These are phyloP conservation scores for Setophaga coronata DNA, from an alignment of 2,113 vertebrate species.

Conservation along the genomic window DNA sequence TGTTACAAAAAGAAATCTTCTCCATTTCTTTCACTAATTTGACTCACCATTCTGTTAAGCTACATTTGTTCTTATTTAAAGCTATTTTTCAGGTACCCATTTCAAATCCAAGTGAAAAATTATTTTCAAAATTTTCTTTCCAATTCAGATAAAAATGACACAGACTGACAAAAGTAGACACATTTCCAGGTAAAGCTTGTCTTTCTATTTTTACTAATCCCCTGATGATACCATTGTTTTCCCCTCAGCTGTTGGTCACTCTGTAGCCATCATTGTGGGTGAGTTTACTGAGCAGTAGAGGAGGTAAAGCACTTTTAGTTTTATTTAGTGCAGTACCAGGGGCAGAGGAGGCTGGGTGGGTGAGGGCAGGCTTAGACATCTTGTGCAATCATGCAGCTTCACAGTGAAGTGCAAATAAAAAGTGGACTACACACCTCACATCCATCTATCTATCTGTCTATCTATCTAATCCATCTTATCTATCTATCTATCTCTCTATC, in stretches of 20 bases:
- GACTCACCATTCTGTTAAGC: neutral
- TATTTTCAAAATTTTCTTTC: neutral
- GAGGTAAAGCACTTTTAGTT: neutral
- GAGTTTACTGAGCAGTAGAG: neutral
- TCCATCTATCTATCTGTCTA: too few relatives aligned
- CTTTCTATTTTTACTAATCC: neutral
- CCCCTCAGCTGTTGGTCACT: neutral
- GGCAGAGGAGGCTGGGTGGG: neutral
- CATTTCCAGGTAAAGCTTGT: neutral
- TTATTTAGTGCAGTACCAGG: neutral
- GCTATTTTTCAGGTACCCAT: neutral
- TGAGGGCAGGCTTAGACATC: neutral
- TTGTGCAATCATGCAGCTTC: neutral
- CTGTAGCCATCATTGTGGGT: neutral
- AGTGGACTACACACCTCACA: neutral
- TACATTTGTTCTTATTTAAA: constrained; percentile 24
- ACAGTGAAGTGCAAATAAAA: neutral
- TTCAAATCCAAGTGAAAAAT: neutral
- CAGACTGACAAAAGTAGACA: neutral
- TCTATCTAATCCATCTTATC: too few relatives aligned
- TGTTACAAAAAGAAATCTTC: neutral
- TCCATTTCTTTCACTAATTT: neutral
- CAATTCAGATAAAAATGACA: neutral
- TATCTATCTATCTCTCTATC: too few relatives aligned
- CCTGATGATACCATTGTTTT: neutral